Conservation (phyloP, 2,888 invertebrate genomes). For the Drosophila acutilabella region DNA sequence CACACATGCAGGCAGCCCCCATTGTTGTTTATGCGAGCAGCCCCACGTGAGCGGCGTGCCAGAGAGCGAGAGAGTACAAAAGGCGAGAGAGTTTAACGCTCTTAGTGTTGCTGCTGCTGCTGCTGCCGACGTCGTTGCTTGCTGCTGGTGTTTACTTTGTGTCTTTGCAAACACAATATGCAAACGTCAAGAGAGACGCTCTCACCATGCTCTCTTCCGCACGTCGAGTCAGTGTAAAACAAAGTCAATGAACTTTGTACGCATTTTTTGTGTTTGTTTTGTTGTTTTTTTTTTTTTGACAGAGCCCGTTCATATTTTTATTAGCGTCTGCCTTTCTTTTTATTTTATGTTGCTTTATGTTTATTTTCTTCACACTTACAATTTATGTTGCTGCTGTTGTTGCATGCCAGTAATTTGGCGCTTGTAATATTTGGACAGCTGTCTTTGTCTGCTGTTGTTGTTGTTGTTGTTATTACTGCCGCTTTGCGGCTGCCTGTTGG, state of each 20-base stretch:
- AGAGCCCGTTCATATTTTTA: constrained; percentile 59
- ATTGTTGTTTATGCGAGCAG: constrained; percentile 49
- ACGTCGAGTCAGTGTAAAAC: constrained; percentile 58
- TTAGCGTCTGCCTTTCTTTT: constrained; percentile 59
- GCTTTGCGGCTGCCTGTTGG: background rate
- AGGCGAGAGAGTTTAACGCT: background rate
- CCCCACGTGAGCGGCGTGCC: constrained; percentile 47
- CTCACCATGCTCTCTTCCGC: constrained; percentile 28
- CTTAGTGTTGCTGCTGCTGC: constrained; percentile 6
- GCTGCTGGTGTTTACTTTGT: constrained; percentile 26
- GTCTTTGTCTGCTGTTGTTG: constrained; percentile 29
- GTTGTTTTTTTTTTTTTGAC: constrained; percentile 40
- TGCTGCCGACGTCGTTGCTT: background rate
- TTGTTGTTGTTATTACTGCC: background rate
- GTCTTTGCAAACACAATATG: constrained; percentile 51
- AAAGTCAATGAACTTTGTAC: constrained; percentile 83
- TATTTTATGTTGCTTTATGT: constrained; percentile 47
- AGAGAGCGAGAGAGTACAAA: constrained; percentile 8
- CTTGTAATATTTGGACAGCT: constrained; percentile 59
- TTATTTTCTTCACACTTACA: constrained; percentile 67
- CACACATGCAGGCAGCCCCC: constrained; percentile 21
- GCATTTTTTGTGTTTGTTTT: constrained; percentile 72
- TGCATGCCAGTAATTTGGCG: constrained; percentile 46
- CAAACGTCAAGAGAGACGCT: constrained; percentile 27
- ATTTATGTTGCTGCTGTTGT: constrained; percentile 26